These are phyloP conservation scores for Sarcophilus harrisii DNA, from an alignment of 2,797 vertebrate genomes.

Conservation along the genomic window DNA sequence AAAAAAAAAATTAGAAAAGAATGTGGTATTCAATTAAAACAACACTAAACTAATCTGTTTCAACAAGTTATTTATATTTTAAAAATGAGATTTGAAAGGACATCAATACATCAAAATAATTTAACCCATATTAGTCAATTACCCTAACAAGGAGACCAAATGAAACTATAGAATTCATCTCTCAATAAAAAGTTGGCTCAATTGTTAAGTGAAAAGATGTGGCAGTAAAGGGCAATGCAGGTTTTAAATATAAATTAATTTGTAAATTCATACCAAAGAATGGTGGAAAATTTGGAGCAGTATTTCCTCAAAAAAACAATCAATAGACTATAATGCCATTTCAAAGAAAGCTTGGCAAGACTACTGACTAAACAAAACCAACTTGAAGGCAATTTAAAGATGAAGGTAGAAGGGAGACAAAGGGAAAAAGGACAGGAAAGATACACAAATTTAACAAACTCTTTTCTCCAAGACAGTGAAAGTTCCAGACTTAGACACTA, in stretches of 20 bases:
- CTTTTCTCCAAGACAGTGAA: background rate
- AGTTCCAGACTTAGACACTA: background rate
- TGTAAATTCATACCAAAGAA: background rate
- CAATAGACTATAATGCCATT: background rate
- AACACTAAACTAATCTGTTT: background rate
- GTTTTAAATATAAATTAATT: background rate
- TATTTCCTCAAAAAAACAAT: background rate
- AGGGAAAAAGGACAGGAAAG: background rate
- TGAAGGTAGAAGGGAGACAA: background rate
- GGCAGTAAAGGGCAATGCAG: background rate
- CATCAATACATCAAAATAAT: background rate
- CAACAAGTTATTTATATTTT: background rate
- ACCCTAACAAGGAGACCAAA: background rate
- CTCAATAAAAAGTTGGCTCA: background rate
- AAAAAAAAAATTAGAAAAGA: background rate
- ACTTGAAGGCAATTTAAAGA: background rate
- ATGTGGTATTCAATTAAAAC: background rate
- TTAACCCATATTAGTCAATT: background rate
- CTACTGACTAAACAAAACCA: background rate
- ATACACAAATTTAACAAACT: background rate
- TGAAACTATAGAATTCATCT: background rate
- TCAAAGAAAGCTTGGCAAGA: background rate
- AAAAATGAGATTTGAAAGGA: background rate
- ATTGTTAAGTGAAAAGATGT: background rate
- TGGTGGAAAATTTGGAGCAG: background rate